A percentile compares a stretch with the other conserved stretches of the same genome.
phyloP scores from a whole-genome alignment of 2,888 invertebrate species.

The Mystacides longicornis region DNA sequence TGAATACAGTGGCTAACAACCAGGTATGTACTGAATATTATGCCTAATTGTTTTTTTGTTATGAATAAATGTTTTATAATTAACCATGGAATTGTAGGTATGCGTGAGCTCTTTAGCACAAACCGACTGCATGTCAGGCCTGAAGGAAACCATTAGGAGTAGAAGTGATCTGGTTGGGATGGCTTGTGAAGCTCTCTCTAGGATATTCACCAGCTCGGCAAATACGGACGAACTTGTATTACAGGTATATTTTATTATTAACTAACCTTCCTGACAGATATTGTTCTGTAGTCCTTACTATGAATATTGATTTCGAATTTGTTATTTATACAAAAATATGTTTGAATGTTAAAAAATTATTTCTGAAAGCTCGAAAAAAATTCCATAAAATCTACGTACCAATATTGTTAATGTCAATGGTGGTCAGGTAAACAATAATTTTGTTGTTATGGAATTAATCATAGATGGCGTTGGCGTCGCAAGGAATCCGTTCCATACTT shows the following conservation, averaged over 20 bases:
- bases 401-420: too few species aligned
- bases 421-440: too few species aligned
- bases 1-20: conserved; percentile 78
- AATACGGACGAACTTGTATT: conserved; percentile 42
- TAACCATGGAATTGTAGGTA: conserved; percentile 45
- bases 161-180: conserved; percentile 76
- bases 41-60: neutral
- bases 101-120: conserved; percentile 79
- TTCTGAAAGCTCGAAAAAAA: too few species aligned
- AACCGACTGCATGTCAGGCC: conserved; percentile 81
- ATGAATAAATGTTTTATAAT: neutral
- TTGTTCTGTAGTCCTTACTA: neutral
- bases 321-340: too few species aligned
- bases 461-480: neutral
- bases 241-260: conserved; percentile 39
- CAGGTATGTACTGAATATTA: conserved; percentile 48
- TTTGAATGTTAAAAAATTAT: too few species aligned
- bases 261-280: neutral
- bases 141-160: conserved; percentile 85
- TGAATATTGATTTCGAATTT: too few species aligned
- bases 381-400: too few species aligned
- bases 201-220: conserved; percentile 60
- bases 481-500: neutral
- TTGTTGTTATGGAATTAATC: too few species aligned
- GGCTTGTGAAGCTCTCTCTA: conserved; percentile 83